phyloP scores from a whole-genome alignment of 2,797 vertebrate genomes.

The Carduelis carduelis region DNA sequence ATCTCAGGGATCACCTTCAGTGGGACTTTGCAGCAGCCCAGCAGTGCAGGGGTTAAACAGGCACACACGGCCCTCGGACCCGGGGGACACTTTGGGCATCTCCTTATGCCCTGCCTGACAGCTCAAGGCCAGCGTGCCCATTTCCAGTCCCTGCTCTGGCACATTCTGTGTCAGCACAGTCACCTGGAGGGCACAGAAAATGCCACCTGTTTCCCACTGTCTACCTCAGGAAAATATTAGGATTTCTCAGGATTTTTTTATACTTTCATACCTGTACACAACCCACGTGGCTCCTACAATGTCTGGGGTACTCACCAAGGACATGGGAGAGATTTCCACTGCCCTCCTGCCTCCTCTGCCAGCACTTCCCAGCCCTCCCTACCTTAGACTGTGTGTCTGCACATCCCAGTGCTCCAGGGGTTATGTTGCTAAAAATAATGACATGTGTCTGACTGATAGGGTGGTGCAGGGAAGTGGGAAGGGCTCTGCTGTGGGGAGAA shows the following conservation, averaged over 20 bases:
- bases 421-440: conserved; percentile 47
- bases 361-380: background rate
- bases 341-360: background rate
- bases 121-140: background rate
- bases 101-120: background rate
- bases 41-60: background rate
- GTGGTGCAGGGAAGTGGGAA: background rate
- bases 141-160: background rate
- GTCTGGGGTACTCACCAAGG: background rate
- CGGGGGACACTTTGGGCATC: background rate
- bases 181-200: background rate
- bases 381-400: background rate
- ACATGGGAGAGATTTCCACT: background rate
- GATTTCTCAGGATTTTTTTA: background rate
- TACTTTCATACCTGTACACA: background rate
- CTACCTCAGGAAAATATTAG: background rate
- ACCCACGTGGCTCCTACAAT: rapidly evolving
- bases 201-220: background rate
- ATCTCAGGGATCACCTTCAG: background rate
- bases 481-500: background rate
- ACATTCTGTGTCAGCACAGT: rapidly evolving
- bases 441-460: background rate
- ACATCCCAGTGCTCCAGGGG: background rate
- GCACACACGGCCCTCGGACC: background rate
- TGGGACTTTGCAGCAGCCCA: background rate